These are phyloP conservation scores for Empis livida DNA, from an alignment of 2,888 invertebrate genomes.

Conservation along the genomic window DNA sequence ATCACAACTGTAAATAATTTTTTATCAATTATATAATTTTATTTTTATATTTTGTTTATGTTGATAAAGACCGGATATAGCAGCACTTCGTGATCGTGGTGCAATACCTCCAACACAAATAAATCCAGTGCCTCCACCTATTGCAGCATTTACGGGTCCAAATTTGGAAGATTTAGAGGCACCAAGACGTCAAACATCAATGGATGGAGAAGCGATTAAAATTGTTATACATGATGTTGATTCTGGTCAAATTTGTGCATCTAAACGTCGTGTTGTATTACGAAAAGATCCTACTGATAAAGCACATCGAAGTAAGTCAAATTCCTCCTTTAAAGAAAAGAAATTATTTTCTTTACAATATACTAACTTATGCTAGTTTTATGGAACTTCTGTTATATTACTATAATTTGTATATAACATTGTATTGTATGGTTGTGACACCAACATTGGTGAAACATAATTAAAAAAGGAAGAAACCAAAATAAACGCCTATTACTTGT, in stretches of 20 bases:
- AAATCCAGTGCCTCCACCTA: conserved; percentile 33
- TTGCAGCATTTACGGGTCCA: conserved; percentile 36
- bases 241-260: conserved; percentile 48
- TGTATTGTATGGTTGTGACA: no score
- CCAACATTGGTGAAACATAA: no score
- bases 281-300: conserved; percentile 70
- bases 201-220: conserved; percentile 83
- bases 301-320: conserved; percentile 77
- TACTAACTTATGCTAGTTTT: no score
- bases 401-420: no score
- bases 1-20: conserved; percentile 63
- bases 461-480: no score
- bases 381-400: no score
- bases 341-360: no score
- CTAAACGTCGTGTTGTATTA: conserved; percentile 61
- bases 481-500: no score
- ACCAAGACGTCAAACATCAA: conserved; percentile 65
- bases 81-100: conserved; percentile 44
- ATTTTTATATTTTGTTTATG: conserved; percentile 1
- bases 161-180: conserved; percentile 50
- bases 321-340: no score
- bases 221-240: conserved; percentile 90
- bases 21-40: background rate
- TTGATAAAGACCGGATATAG: conserved; percentile 57
- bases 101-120: conserved; percentile 36